Evolutionary conservation across 2,113 vertebrate genomes (phyloP).

Genomic region (Hucho hucho): DNA sequence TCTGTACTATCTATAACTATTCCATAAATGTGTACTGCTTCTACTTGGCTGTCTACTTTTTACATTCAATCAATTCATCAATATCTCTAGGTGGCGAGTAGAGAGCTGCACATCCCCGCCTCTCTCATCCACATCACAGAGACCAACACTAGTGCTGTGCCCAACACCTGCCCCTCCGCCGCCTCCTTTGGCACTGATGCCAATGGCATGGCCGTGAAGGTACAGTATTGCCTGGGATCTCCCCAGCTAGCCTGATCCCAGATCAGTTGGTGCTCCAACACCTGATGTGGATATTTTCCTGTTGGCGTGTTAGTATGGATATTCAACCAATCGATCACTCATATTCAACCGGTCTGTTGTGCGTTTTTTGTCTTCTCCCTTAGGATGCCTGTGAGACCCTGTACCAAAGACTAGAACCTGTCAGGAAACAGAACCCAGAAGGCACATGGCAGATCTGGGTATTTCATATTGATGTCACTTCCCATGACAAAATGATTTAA

Average conservation of each 20-base stretch:
- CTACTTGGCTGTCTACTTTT: too few relatives aligned
- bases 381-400: conserved; percentile 88
- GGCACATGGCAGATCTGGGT: conserved; percentile 90
- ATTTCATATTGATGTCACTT: background rate
- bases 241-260: background rate
- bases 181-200: conserved; percentile 77
- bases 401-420: conserved; percentile 79
- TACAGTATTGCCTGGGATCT: conserved; percentile 25
- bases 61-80: too few relatives aligned
- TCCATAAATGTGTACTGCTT: too few relatives aligned
- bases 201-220: conserved; percentile 82
- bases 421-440: conserved; percentile 78
- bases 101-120: conserved; percentile 74
- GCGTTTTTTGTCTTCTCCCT: background rate
- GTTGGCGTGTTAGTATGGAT: background rate
- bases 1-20: too few relatives aligned
- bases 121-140: conserved; percentile 73
- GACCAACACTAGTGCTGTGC: conserved; percentile 72
- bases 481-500: too few relatives aligned
- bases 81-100: conserved; percentile 77
- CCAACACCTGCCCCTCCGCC: conserved; percentile 72
- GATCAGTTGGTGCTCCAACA: background rate
- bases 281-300: background rate
- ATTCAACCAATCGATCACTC: background rate
- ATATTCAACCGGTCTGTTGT: background rate